Evolutionary conservation across 2,113 vertebrate genomes (phyloP), one percentile per base, ranked within the genome.

Genomic region (Barbus barbus): DNA sequence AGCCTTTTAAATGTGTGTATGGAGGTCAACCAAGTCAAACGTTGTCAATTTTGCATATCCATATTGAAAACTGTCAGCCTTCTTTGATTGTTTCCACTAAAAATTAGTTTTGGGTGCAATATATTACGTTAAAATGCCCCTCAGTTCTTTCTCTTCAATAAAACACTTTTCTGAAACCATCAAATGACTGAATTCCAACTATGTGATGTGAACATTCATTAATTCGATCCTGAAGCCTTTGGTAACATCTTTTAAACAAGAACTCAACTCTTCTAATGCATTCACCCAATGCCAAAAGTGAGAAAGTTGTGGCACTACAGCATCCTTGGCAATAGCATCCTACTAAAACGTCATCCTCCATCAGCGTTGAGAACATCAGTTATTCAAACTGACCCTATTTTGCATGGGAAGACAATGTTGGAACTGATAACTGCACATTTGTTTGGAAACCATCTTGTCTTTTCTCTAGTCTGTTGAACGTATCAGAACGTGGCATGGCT

Each of bases 161-260:
- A 83, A 84, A 63, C 3, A 18, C 60, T 78, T 83, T 85, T 87
- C 72, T 46, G 9, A 65, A 79, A 46, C 36, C 7, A 24, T 79
- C 74, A 83, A 85, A 81, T 24, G 53, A 31, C 69, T 88, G 31
- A 51, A 86, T 76, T 90, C 87, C 88, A 87, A 74, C 63, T 83
- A 60, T n/a, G 9, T 2, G 51, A 63, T 8, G 65, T 38, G 53
- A 89, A 94, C 92, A 94, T 93, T 94, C 89, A 92, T 88, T 92
- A 89, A 91, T 91, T 78, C 90, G 85, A 90, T 88, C 90, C 86
- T 93, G 89, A 90, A 92, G 89, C 92, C 92, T 94, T 95, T 95
- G 93, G 93, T 93, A 90, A 91, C 82, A 82, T 90, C 82, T 87
- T 79, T 28, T 20, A 86, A 83, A 81, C 48, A 58, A 78, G 16